Percentiles rank a stretch among this genome's conserved stretches.
These are phyloP conservation scores for Aphodius granarius DNA, from an alignment of 2,888 invertebrate genomes.

Conservation along the genomic window DNA sequence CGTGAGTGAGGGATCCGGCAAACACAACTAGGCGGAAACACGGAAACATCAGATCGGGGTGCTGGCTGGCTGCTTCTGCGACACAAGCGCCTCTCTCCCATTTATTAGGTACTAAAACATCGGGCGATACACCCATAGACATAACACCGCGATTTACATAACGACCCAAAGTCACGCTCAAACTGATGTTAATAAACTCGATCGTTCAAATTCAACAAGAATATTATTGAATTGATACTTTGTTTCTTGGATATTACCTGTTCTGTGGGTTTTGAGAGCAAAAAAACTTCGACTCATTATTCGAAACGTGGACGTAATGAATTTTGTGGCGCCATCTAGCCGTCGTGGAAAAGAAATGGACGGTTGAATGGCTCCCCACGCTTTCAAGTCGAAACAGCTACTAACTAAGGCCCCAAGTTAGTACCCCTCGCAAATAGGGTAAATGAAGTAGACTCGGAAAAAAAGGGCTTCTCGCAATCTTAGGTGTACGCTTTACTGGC, in stretches of 20 bases:
- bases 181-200: too few species aligned
- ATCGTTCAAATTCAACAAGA: too few species aligned
- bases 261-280: too few species aligned
- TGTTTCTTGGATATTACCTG: too few species aligned
- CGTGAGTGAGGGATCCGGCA: background rate
- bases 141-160: background rate
- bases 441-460: constrained; percentile 2
- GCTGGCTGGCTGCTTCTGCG: background rate
- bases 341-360: background rate
- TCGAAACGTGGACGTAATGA: constrained; percentile 1
- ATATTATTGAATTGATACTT: too few species aligned
- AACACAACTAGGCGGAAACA: background rate
- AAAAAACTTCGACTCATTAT: too few species aligned
- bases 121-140: background rate
- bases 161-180: background rate
- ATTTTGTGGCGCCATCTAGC: constrained; percentile 1
- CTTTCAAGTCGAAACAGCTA: background rate
- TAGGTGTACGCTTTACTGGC: constrained; percentile 5
- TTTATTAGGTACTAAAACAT: background rate
- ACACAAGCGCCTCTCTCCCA: background rate
- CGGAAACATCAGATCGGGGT: too few species aligned
- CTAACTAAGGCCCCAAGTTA: background rate
- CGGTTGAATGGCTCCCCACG: background rate
- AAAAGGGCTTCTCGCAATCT: background rate
- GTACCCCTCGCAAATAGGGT: constrained; percentile 4